These are phyloP conservation scores for Tinea pellionella DNA, from an alignment of 2,888 invertebrate species.

Conservation along the genomic window DNA sequence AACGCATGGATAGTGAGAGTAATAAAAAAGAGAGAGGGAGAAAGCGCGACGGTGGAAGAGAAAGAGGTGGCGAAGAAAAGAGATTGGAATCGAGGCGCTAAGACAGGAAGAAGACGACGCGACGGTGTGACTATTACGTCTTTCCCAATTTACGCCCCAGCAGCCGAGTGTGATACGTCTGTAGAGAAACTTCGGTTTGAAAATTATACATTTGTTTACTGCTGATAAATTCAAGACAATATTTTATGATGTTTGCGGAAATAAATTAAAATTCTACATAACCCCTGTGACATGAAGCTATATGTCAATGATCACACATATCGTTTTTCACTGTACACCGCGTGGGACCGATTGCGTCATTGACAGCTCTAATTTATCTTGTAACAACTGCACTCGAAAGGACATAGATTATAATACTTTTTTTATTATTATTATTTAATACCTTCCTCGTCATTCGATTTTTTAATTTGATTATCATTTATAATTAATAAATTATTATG, in stretches of 20 bases:
- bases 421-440: neutral
- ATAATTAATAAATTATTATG: too few relatives aligned
- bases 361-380: slow-evolving; percentile 16
- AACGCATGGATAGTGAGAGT: too few relatives aligned
- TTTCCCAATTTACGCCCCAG: too few relatives aligned
- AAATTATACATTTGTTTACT: too few relatives aligned
- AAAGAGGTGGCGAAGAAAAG: too few relatives aligned
- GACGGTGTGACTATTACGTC: too few relatives aligned
- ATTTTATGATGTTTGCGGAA: neutral
- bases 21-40: too few relatives aligned
- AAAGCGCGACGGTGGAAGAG: too few relatives aligned
- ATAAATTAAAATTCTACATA: neutral
- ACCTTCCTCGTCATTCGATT: neutral
- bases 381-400: slow-evolving; percentile 15
- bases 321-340: slow-evolving; percentile 5
- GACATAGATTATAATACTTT: neutral
- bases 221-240: neutral
- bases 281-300: neutral
- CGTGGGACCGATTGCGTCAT: slow-evolving; percentile 11
- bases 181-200: too few relatives aligned
- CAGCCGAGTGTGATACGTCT: too few relatives aligned
- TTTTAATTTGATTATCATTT: neutral
- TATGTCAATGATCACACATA: neutral
- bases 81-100: too few relatives aligned
- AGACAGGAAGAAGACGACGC: too few relatives aligned